Percentiles rank a stretch among this genome's conserved stretches.
phyloP scores from a whole-genome alignment of 2,888 invertebrate species.

The Exocentrus adspersus region DNA sequence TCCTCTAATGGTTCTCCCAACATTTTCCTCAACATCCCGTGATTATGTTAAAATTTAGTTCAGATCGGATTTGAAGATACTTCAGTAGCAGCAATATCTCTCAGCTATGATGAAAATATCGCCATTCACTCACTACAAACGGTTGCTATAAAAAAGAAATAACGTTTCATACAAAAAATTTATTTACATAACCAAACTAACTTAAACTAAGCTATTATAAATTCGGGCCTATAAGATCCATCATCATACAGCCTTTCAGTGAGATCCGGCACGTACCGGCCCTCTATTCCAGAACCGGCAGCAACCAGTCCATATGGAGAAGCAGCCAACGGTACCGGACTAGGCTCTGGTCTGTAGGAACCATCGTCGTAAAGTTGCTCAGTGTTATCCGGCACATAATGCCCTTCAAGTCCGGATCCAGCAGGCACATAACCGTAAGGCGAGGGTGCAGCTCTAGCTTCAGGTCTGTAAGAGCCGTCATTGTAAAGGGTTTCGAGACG shows the following conservation, averaged over 20 bases:
- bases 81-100: too few species aligned
- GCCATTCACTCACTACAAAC: too few species aligned
- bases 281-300: slow-evolving; percentile 51
- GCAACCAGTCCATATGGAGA: slow-evolving; percentile 47
- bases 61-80: too few species aligned
- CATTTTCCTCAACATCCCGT: too few species aligned
- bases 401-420: slow-evolving; percentile 48
- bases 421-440: slow-evolving; percentile 49
- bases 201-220: neutral
- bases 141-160: neutral
- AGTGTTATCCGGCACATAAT: slow-evolving; percentile 50
- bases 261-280: slow-evolving; percentile 53
- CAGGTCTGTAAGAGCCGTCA: slow-evolving; percentile 45
- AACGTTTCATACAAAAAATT: neutral
- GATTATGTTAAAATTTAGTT: too few species aligned
- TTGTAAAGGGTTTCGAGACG: slow-evolving; percentile 2
- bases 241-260: slow-evolving; percentile 55
- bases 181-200: slow-evolving; percentile 5
- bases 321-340: slow-evolving; percentile 40
- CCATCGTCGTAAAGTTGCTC: slow-evolving; percentile 55
- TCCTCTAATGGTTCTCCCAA: too few species aligned
- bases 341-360: slow-evolving; percentile 50
- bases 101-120: too few species aligned
- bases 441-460: slow-evolving; percentile 43
- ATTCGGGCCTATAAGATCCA: slow-evolving; percentile 49